Conservation (phyloP, 1,140 invertebrate species). For the Drosophila chauvacae region DNA sequence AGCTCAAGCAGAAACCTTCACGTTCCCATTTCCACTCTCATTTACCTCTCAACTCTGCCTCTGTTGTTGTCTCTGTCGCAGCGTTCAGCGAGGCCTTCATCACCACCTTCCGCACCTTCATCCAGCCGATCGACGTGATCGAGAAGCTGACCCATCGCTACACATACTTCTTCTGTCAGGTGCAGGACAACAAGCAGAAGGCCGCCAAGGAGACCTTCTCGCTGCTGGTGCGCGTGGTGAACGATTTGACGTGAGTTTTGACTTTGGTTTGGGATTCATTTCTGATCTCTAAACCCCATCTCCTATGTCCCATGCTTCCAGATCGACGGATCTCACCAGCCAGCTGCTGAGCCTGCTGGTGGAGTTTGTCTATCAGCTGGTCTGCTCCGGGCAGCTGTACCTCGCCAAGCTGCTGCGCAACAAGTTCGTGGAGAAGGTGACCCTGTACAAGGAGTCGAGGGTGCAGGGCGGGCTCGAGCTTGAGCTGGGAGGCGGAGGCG, state of each 20-base stretch:
- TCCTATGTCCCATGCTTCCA: constrained; percentile 78
- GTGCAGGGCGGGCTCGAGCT: constrained; percentile 29
- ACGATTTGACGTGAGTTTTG: constrained; percentile 94
- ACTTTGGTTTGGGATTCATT: too few species aligned
- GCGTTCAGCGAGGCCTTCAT: constrained; percentile 98
- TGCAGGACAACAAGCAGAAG: constrained; percentile 90
- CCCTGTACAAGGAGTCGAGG: constrained; percentile 74
- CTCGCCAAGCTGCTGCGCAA: constrained; percentile 95
- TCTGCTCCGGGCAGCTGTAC: constrained; percentile 93
- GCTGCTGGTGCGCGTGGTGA: constrained; percentile 95
- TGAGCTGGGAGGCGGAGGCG: constrained; percentile 13
- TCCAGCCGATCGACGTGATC: constrained; percentile 94
- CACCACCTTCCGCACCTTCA: constrained; percentile 97
- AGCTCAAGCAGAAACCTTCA: constrained; percentile 2
- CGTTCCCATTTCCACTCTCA: constrained; percentile 24
- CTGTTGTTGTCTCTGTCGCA: constrained; percentile 61
- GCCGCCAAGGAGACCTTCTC: constrained; percentile 94
- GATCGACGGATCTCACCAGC: constrained; percentile 92
- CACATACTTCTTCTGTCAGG: constrained; percentile 90
- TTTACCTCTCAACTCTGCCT: constrained; percentile 39
- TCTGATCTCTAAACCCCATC: constrained; percentile 10
- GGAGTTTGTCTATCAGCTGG: constrained; percentile 96
- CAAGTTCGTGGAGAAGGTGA: constrained; percentile 94
- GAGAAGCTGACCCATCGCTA: constrained; percentile 93
- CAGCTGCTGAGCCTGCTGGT: constrained; percentile 91